Conservation (phyloP, 2,113 vertebrate species). For the Brachypteracias leptosomus region DNA sequence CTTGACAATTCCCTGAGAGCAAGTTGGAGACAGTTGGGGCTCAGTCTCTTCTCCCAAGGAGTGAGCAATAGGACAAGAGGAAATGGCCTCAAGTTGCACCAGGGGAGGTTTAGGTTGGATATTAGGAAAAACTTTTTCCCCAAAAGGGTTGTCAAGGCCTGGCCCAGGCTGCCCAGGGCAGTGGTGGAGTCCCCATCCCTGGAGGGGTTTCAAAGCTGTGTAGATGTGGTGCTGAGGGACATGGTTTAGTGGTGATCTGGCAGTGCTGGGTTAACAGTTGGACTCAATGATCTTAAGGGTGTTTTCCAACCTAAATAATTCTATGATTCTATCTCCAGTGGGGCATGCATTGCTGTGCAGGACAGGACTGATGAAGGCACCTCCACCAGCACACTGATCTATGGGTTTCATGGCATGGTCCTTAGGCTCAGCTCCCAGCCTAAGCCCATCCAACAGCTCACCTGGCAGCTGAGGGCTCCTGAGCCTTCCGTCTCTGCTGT, state of each 20-base stretch:
- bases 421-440: neutral
- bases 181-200: neutral
- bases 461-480: neutral
- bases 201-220: neutral
- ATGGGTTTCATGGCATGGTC: neutral
- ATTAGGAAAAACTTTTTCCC: neutral
- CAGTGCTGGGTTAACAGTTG: neutral
- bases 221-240: neutral
- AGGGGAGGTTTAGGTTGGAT: neutral
- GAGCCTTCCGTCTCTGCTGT: fast-evolving
- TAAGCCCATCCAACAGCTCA: neutral
- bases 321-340: neutral
- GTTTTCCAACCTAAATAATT: neutral
- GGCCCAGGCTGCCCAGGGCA: neutral
- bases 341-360: fast-evolving
- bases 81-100: neutral
- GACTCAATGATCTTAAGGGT: neutral
- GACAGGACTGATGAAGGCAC: neutral
- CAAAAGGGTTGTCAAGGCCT: neutral
- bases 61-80: neutral
- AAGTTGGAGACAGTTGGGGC: neutral
- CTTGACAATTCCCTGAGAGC: neutral
- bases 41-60: neutral
- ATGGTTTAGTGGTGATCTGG: neutral
- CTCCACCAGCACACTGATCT: neutral